Evolutionary conservation across 2,888 invertebrate genomes (phyloP), one percentile per base, ranked within the genome.

Genomic region (Drosophila incognita): DNA sequence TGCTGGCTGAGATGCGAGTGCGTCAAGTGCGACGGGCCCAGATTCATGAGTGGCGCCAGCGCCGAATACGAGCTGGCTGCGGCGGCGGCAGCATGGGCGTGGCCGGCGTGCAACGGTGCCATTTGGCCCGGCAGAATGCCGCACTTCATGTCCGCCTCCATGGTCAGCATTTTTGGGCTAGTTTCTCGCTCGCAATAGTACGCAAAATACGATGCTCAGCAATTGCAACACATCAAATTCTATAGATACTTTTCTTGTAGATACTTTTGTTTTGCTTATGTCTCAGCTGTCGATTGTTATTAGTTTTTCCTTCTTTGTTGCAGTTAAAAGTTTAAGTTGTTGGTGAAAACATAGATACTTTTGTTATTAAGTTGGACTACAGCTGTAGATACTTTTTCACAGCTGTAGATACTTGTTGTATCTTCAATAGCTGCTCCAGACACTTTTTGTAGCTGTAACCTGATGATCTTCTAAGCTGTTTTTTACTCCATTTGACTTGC

Each of bases 61-160:
- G 96, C 95, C 83, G 96, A 96, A 93, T 97, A 97, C n/a, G 93
- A 93, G 53, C 93, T 93, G 57, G 93, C 83, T 1, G 93, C 82
- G 2, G 77, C 78, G 38, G 79, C 79, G n/a, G 56, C 56, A 35
- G 56, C 56, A 31, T 79, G 79, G 52, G 95, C 93, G 92, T 96
- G 96, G 78, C 94, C 94, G 46, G 46, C 46, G 87, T 97, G 97
- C 93, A 97, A 96, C 93, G 97, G 97, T 92, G 97, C 97, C 96
- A 97, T 96, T 88, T 96, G 96, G 91, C 96, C 97, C 93, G 97
- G 97, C 93, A 97, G 94, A 93, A 96, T 96, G 94, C 97, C 96
- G 94, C 97, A 97, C 93, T 97, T 97, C 94, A 97, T 95, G 94
- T 97, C 97, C 94, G 97, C 95, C 95, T 97, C 97, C 97, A 97